phyloP scores from a whole-genome alignment of 1,140 invertebrate species.

The Popillia japonica region DNA sequence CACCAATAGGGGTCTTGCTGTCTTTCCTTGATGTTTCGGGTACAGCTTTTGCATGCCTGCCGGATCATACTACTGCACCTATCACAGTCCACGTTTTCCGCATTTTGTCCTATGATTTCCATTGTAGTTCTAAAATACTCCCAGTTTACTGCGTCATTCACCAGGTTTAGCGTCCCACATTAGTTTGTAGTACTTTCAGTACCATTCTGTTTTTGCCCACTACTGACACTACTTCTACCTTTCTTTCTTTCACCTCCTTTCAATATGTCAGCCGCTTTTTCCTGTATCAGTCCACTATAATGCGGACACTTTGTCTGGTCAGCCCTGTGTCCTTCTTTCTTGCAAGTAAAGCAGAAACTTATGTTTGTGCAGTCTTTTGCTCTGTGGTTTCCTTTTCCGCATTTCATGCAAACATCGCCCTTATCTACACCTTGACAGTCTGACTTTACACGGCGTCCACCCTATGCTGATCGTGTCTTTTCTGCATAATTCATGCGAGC shows the following conservation, averaged over 20 bases:
- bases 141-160: not conserved
- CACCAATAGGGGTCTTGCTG: not conserved
- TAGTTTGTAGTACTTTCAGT: not conserved
- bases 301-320: constrained; percentile 27
- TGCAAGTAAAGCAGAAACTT: constrained; percentile 26
- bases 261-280: not conserved
- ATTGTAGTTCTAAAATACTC: not conserved
- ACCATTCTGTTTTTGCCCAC: not conserved
- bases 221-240: not conserved
- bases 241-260: not conserved
- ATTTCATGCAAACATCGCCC: constrained; percentile 35
- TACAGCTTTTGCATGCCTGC: not conserved
- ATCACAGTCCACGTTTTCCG: not conserved
- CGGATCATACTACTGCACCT: not conserved
- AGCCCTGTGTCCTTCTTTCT: constrained; percentile 36
- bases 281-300: constrained; percentile 31
- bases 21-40: not conserved
- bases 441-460: constrained; percentile 22
- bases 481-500: not conserved
- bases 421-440: constrained; percentile 39
- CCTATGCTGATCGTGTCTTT: constrained; percentile 26
- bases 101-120: not conserved
- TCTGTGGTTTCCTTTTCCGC: constrained; percentile 32
- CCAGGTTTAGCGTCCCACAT: not conserved
- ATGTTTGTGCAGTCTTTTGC: constrained; percentile 33